A percentile compares a stretch with the other conserved stretches of the same genome.
Conservation (phyloP, 2,113 vertebrate genomes). For the Catharus fuscescens region DNA sequence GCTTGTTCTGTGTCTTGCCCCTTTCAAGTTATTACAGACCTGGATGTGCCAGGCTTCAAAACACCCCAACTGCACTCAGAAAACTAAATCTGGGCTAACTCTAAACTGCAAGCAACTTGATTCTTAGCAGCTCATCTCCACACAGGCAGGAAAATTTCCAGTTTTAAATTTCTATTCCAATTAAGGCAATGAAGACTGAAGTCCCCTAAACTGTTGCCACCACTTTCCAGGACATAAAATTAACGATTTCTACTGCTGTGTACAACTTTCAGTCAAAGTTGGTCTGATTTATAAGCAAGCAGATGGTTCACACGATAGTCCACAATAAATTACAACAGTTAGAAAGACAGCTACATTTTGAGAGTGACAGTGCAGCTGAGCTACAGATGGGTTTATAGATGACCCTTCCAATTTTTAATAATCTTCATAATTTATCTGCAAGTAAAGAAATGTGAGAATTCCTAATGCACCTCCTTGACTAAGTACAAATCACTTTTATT, state of each 20-base stretch:
- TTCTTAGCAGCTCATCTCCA: background rate
- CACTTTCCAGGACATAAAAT: conserved; percentile 59
- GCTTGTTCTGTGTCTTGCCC: background rate
- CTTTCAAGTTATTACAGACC: background rate
- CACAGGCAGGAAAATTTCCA: background rate
- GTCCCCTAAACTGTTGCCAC: conserved; percentile 5
- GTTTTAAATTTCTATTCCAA: conserved; percentile 26
- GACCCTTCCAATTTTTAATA: conserved; percentile 77
- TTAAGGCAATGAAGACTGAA: conserved; percentile 27
- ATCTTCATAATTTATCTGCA: conserved; percentile 73
- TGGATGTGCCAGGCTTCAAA: background rate
- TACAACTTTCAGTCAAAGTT: conserved; percentile 56
- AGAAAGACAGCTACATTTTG: conserved; percentile 69
- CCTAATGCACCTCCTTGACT: conserved; percentile 69
- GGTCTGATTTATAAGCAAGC: conserved; percentile 63
- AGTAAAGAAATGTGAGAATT: conserved; percentile 73
- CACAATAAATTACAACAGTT: conserved; percentile 69
- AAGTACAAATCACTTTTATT: conserved; percentile 81
- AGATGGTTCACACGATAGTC: conserved; percentile 65
- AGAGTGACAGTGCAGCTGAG: conserved; percentile 58
- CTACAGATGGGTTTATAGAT: conserved; percentile 75
- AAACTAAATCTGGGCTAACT: background rate
- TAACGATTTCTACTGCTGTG: conserved; percentile 21
- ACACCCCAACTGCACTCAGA: background rate
- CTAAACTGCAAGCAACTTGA: background rate